Evolutionary conservation across 2,888 invertebrate genomes (phyloP).

Genomic region (Dione juno): DNA sequence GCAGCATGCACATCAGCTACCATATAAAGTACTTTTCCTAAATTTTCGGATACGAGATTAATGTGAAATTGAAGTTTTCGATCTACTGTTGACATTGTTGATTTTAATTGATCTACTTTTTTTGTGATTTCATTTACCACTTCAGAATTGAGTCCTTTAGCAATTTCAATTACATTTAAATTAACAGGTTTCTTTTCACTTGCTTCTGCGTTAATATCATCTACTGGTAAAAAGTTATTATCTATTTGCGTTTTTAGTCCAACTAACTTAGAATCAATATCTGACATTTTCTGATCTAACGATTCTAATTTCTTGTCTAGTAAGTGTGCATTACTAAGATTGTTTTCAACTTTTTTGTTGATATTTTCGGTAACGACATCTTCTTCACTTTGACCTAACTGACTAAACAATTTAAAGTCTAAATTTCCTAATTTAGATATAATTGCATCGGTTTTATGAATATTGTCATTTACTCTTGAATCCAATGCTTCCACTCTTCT

Average conservation of each 20-base stretch:
- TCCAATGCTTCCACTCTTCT: slow-evolving; percentile 92
- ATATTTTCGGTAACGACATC: slow-evolving; percentile 64
- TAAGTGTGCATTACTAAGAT: slow-evolving; percentile 71
- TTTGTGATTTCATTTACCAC: slow-evolving; percentile 91
- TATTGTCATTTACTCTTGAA: slow-evolving; percentile 91
- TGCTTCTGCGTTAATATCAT: slow-evolving; percentile 93
- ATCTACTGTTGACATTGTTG: slow-evolving; percentile 90
- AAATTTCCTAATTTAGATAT: slow-evolving; percentile 89
- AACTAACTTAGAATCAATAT: slow-evolving; percentile 91
- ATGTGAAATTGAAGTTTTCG: slow-evolving; percentile 93
- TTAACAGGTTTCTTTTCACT: slow-evolving; percentile 94
- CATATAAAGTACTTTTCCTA: slow-evolving; percentile 90
- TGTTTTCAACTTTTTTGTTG: slow-evolving; percentile 52
- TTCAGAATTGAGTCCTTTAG: slow-evolving; percentile 92
- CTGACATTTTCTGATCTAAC: slow-evolving; percentile 91
- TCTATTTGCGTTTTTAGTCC: slow-evolving; percentile 92
- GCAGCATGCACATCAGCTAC: slow-evolving; percentile 92
- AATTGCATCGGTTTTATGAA: slow-evolving; percentile 92
- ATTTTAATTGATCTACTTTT: slow-evolving; percentile 90
- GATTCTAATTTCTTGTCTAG: slow-evolving; percentile 87
- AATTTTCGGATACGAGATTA: slow-evolving; percentile 91
- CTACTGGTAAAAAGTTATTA: slow-evolving; percentile 90
- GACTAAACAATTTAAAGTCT: slow-evolving; percentile 89
- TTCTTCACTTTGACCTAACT: slow-evolving; percentile 69
- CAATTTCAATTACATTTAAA: slow-evolving; percentile 91